A percentile compares a stretch with the other conserved stretches of the same genome.
Evolutionary conservation across 2,797 vertebrate genomes (phyloP).

Genomic region (Chiroxiphia lanceolata): DNA sequence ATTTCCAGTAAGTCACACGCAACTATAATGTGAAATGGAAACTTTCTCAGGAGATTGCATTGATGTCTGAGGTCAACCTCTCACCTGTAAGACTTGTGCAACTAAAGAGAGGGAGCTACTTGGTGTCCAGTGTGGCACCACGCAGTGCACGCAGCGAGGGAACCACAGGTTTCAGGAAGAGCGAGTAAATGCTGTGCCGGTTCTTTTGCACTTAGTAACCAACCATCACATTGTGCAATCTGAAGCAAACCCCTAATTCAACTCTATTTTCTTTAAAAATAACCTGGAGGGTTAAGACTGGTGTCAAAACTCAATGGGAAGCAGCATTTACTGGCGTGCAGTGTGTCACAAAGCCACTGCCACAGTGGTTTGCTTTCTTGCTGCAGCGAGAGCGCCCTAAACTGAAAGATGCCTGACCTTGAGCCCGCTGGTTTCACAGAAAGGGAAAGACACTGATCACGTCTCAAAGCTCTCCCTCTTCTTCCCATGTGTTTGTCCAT

Average conservation of each 20-base stretch:
- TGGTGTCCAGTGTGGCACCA: accelerated
- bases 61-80: background rate
- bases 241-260: background rate
- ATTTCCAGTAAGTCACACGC: background rate
- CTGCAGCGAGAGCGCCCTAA: background rate
- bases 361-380: background rate
- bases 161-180: background rate
- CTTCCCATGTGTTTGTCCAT: background rate
- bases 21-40: background rate
- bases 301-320: background rate
- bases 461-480: background rate
- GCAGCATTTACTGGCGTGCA: background rate
- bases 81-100: background rate
- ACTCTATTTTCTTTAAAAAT: background rate
- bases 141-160: accelerated
- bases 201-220: background rate
- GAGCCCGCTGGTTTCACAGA: accelerated
- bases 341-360: background rate
- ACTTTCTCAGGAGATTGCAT: background rate
- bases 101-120: background rate
- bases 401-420: background rate
- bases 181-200: accelerated
- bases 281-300: background rate
- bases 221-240: background rate
- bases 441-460: background rate